These are phyloP conservation scores for Chloroceryle amazona DNA, from an alignment of 2,797 vertebrate species.

Conservation along the genomic window DNA sequence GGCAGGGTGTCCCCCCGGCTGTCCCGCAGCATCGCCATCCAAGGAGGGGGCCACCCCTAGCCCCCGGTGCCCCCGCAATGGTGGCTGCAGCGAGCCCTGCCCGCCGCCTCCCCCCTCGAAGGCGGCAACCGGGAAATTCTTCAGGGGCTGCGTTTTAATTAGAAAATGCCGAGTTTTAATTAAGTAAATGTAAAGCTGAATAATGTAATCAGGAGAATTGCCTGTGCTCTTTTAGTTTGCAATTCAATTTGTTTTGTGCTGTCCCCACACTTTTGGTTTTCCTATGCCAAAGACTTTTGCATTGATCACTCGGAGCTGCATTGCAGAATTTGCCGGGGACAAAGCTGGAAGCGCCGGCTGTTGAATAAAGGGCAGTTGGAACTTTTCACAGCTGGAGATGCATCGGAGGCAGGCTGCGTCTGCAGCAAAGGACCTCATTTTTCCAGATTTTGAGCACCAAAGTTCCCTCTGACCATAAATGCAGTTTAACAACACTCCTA, in stretches of 20 bases:
- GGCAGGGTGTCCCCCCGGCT: too few species aligned
- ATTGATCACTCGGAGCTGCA: slow-evolving; percentile 60
- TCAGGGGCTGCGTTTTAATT: slow-evolving; percentile 31
- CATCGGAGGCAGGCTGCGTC: not conserved
- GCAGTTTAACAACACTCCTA: not conserved
- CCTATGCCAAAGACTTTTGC: slow-evolving; percentile 35
- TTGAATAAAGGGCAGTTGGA: slow-evolving; percentile 42
- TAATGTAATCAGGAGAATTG: slow-evolving; percentile 27
- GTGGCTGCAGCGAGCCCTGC: not conserved
- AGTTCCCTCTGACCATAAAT: not conserved
- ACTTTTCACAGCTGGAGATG: slow-evolving; percentile 29
- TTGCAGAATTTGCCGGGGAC: slow-evolving; percentile 61
- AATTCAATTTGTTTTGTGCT: slow-evolving; percentile 61
- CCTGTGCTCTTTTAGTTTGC: slow-evolving; percentile 6
- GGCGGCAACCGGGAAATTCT: not conserved
- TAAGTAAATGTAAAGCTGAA: slow-evolving; percentile 46
- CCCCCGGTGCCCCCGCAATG: too few species aligned
- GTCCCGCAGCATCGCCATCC: not conserved
- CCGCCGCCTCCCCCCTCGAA: not conserved
- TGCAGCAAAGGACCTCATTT: not conserved
- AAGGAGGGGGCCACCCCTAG: not conserved
- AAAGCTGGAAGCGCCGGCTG: not conserved
- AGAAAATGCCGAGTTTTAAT: slow-evolving; percentile 46
- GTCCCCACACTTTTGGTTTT: slow-evolving; percentile 2
- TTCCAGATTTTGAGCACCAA: not conserved